Evolutionary conservation across 64 coral and sea anemone species (phyloP).

Genomic region (Pachyseris speciosa): DNA sequence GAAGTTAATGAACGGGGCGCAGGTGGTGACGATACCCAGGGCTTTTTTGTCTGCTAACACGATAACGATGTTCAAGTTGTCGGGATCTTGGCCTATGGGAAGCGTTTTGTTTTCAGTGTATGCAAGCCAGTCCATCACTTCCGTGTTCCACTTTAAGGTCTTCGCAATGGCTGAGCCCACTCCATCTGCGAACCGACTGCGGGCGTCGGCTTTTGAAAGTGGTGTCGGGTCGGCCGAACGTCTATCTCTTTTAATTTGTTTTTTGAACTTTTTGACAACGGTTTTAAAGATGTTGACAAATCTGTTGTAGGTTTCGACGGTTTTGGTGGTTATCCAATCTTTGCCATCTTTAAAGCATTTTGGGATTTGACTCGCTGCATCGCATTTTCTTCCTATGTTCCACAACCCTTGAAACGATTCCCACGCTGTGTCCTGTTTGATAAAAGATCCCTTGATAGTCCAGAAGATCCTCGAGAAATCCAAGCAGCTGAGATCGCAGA

Average conservation of each 20-base stretch:
- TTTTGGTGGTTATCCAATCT: not conserved
- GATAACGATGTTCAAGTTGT: conserved; percentile 13
- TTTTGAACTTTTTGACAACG: not conserved
- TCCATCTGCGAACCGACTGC: conserved; percentile 42
- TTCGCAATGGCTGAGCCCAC: conserved; percentile 46
- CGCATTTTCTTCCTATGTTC: conserved; percentile 14
- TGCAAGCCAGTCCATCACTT: conserved; percentile 60
- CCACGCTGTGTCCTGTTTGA: conserved; percentile 8
- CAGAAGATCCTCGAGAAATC: conserved; percentile 26
- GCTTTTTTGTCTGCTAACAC: conserved; percentile 73
- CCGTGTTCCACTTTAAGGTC: conserved; percentile 38
- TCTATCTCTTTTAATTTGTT: not conserved
- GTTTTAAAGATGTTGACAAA: too few species aligned
- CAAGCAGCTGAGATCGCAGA: not conserved
- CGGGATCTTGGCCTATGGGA: not conserved
- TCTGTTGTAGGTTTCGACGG: not conserved
- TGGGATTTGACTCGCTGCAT: not conserved
- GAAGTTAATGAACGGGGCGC: not conserved
- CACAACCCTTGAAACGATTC: conserved; percentile 27
- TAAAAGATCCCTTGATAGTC: conserved; percentile 39
- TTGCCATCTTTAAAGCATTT: not conserved
- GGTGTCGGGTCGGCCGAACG: not conserved
- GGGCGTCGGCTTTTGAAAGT: conserved; percentile 27
- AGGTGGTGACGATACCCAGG: not conserved
- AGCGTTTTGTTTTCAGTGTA: not conserved